Percentiles rank a stretch among this genome's conserved stretches.
phyloP scores from a whole-genome alignment of 2,888 invertebrate species.

The Polietes domitor region DNA sequence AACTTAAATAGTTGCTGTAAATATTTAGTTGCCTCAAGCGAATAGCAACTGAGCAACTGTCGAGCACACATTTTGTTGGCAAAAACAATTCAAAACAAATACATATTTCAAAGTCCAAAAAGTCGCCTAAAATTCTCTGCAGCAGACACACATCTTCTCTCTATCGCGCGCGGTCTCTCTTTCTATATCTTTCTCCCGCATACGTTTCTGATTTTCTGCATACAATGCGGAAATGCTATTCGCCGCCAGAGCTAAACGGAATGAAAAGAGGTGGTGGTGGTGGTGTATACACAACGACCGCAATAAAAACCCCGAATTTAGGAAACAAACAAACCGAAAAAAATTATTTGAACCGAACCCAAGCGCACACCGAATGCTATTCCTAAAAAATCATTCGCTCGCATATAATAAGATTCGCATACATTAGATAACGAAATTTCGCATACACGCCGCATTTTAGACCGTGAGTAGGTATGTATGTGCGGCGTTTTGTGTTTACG shows the following conservation, averaged over 20 bases:
- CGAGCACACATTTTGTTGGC: too few relatives aligned
- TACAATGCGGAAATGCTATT: constrained; percentile 42
- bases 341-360: neutral
- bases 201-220: constrained; percentile 3
- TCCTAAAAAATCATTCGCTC: constrained; percentile 5
- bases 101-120: too few relatives aligned
- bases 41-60: too few relatives aligned
- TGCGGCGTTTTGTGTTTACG: neutral
- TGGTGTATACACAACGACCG: neutral
- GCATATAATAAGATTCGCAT: constrained; percentile 19
- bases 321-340: constrained; percentile 17
- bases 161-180: neutral
- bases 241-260: too few relatives aligned
- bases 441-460: constrained; percentile 15
- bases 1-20: too few relatives aligned
- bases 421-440: constrained; percentile 37
- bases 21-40: too few relatives aligned
- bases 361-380: neutral
- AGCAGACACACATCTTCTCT: neutral
- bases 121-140: too few relatives aligned
- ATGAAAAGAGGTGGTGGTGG: too few relatives aligned
- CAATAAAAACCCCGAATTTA: constrained; percentile 21
- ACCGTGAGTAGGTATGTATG: constrained; percentile 15
- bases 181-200: neutral
- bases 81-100: too few relatives aligned